Evolutionary conservation across 2,888 invertebrate genomes (phyloP), one percentile per base, ranked within the genome.

Genomic region (Ormyrus labotus): DNA sequence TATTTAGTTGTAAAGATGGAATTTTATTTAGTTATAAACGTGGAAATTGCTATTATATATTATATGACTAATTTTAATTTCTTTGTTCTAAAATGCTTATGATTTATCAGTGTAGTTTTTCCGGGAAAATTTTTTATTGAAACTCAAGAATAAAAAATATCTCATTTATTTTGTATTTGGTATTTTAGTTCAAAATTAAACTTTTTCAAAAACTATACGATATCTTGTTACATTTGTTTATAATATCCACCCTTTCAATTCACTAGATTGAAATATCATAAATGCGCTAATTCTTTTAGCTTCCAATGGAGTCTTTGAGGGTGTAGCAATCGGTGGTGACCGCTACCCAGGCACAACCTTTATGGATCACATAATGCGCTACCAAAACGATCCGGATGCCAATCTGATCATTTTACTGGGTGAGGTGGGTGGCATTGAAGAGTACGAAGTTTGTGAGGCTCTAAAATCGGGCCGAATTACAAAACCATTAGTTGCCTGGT

Each of bases 371-470:
- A 94, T 99, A 82, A 91, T 98, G 89, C 95, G 99, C 90, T 96
- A 94, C 89, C 95, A 96, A 90, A 93, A 93, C 0, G 95, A 96
- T 87, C 94, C 95, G 0, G 94, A 95, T 85, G 96, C 98, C 2
- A 99, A 99, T 90, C 95, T 99, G 94, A 95, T 99, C 85, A 96
- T 99, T 0, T 92, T 99, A 0, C 92, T 99, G 57, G 99, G 99
- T 0, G 99, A 99, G 91, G 99, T 99, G n/a, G 99, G 99, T 5
- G 99, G 99, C 0, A 94, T 96, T 0, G 99, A 99, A 91, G 99
- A 99, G 89, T 99, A 99, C 91, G 96, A 97, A 90, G 98, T 99
- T 3, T 98, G 98, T 85, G 92, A 95, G 8, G 98, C 98, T 0
- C 92, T 99, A 19, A 93, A 96, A 85, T 93, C 94, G 65, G 95